Evolutionary conservation across 2,113 vertebrate genomes (phyloP).

Genomic region (Corynorhinus townsendii): DNA sequence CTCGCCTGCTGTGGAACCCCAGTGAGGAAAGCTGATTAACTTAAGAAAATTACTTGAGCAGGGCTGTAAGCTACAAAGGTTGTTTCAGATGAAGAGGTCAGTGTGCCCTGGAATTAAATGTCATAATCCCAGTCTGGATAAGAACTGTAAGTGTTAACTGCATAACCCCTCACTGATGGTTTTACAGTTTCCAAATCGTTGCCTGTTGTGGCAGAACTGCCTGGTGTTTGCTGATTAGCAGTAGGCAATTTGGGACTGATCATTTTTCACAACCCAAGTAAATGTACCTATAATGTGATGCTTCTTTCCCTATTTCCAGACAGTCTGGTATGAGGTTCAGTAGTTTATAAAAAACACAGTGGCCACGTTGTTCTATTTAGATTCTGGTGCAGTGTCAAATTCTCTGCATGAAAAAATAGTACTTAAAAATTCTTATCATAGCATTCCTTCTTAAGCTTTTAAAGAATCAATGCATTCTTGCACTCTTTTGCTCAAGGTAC

Average conservation of each 20-base stretch:
- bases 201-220: background rate
- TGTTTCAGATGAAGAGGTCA: conserved; percentile 33
- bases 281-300: background rate
- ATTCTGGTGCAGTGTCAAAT: conserved; percentile 7
- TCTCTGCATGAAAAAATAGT: conserved; percentile 7
- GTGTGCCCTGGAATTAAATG: conserved; percentile 21
- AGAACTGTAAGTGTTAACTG: conserved; percentile 16
- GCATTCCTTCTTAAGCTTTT: conserved; percentile 40
- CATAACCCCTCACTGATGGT: background rate
- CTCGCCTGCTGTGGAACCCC: conserved; percentile 14
- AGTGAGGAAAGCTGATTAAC: conserved; percentile 47
- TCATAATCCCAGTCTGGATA: background rate
- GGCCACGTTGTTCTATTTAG: conserved; percentile 18
- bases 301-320: background rate
- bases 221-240: conserved; percentile 44
- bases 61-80: conserved; percentile 23
- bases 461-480: conserved; percentile 61
- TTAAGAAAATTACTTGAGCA: conserved; percentile 50
- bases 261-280: conserved; percentile 15
- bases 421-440: conserved; percentile 50
- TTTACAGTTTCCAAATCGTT: conserved; percentile 9
- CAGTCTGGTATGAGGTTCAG: background rate
- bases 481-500: conserved; percentile 7
- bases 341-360: background rate
- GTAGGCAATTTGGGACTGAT: background rate